Evolutionary conservation across 2,888 invertebrate species (phyloP), one percentile per base, ranked within the genome.

Genomic region (Limenitis camilla): DNA sequence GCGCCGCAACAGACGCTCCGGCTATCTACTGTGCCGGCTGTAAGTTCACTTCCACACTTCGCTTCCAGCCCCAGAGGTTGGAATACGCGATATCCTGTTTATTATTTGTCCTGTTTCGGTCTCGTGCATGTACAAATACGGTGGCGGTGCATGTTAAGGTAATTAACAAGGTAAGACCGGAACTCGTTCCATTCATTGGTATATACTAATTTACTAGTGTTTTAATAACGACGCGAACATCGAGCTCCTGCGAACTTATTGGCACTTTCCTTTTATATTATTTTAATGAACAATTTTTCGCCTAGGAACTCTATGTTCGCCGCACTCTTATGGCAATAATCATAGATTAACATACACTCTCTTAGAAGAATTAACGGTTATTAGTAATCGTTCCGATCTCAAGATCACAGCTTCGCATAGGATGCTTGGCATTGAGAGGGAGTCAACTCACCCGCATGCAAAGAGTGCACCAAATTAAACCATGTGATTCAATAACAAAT

Each of bases 11-110:
- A 92, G 77, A 91, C 93, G 76, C 93, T 95, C 86, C 92, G 96
- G 76, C 91, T 96, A 83, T 94, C 95, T 87, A 92, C 95, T 72
- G 92, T 95, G 85, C 93, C 94, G 84, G 91, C 94, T 88, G 94
- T 94, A 92, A 93, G 93, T 93, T 92, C 92, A 91, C 55, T 38
- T 49, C 91, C 90, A 87, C 30, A 11, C 38, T 39, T 39, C 30
- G 36, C 42, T n/a, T 64, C 67, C 59, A 57, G 48, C 58, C 61
- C 58, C 65, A 61, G 64, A 67, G 65, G 63, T 66, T 66, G 70
- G 68, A 72, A 66, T 66, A 66, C 55, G 47, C 40, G 40, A 40
- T 42, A 42, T 41, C 35, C 46, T 44, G n/a, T n/a, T 43, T 48
- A 33, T 36, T 53, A 55, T 69, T 51, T 78, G 71, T 75, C 69